Conservation (phyloP, 2,888 invertebrate species). For the Dione vanillae region DNA sequence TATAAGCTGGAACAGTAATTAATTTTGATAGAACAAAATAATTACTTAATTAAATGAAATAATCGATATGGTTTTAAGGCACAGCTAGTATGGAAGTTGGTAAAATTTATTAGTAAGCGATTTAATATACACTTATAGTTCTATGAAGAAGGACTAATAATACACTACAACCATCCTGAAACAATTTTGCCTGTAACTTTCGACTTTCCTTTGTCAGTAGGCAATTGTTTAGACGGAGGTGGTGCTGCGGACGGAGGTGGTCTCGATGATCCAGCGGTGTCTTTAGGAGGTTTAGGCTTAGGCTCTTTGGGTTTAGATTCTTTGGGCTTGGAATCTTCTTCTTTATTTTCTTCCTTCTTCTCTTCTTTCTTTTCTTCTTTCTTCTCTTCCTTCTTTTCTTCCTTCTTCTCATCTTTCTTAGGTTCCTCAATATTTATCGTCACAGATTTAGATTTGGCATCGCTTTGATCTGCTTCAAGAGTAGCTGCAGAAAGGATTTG, state of each 20-base stretch:
- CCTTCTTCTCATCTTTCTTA: slow-evolving; percentile 39
- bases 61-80: slow-evolving; percentile 7
- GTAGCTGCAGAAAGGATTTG: slow-evolving; percentile 73
- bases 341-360: slow-evolving; percentile 48
- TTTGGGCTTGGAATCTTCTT: slow-evolving; percentile 40
- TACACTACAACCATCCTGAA: slow-evolving; percentile 87
- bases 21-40: neutral
- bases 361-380: slow-evolving; percentile 42
- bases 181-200: slow-evolving; percentile 89
- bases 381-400: slow-evolving; percentile 48
- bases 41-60: neutral
- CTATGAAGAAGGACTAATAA: neutral
- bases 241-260: slow-evolving; percentile 61
- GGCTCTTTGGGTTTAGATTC: slow-evolving; percentile 53
- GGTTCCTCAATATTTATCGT: slow-evolving; percentile 41
- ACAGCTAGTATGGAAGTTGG: slow-evolving; percentile 16
- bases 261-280: slow-evolving; percentile 66
- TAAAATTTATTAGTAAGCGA: slow-evolving; percentile 13
- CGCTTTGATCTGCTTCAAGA: slow-evolving; percentile 62
- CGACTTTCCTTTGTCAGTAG: slow-evolving; percentile 86
- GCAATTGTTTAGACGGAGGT: slow-evolving; percentile 58
- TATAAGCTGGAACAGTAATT: neutral
- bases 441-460: slow-evolving; percentile 49
- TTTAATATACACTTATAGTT: neutral
- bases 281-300: slow-evolving; percentile 50